Conservation (phyloP, 2,888 invertebrate genomes). For the Ptychoptera albimana region DNA sequence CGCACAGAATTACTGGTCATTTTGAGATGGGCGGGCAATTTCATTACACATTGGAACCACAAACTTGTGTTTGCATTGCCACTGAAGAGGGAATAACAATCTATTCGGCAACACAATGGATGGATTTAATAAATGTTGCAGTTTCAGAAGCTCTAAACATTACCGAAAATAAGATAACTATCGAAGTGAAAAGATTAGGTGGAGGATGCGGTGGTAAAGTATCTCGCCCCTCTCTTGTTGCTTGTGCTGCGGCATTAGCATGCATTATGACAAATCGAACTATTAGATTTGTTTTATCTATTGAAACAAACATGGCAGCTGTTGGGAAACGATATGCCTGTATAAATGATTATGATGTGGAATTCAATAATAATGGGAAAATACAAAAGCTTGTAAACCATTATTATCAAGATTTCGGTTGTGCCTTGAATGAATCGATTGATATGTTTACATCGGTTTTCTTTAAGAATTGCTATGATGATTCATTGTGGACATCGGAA, state of each 20-base stretch:
- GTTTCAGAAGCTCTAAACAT: constrained; percentile 37
- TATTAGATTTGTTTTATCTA: constrained; percentile 44
- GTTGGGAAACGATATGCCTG: constrained; percentile 35
- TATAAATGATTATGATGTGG: constrained; percentile 42
- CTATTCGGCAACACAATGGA: constrained; percentile 41
- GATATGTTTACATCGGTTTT: constrained; percentile 17
- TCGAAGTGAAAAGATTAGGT: constrained; percentile 46
- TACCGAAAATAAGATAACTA: constrained; percentile 39
- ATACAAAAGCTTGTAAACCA: constrained; percentile 42
- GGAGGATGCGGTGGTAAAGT: constrained; percentile 55
- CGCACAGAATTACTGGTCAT: constrained; percentile 32
- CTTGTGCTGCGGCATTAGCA: constrained; percentile 47
- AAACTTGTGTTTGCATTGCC: constrained; percentile 42
- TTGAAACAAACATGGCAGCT: constrained; percentile 46
- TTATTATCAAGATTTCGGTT: constrained; percentile 35
- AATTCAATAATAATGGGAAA: constrained; percentile 39
- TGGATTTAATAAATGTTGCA: constrained; percentile 37
- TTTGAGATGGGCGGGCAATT: constrained; percentile 41
- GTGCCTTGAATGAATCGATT: constrained; percentile 33
- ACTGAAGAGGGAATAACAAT: constrained; percentile 52
- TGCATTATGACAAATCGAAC: constrained; percentile 40
- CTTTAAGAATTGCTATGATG: constrained; percentile 38
- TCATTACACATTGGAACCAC: constrained; percentile 55
- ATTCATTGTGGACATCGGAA: constrained; percentile 37
- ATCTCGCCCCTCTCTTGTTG: constrained; percentile 37